Conservation (phyloP, 2,888 invertebrate species). For the Furcula furcula region DNA sequence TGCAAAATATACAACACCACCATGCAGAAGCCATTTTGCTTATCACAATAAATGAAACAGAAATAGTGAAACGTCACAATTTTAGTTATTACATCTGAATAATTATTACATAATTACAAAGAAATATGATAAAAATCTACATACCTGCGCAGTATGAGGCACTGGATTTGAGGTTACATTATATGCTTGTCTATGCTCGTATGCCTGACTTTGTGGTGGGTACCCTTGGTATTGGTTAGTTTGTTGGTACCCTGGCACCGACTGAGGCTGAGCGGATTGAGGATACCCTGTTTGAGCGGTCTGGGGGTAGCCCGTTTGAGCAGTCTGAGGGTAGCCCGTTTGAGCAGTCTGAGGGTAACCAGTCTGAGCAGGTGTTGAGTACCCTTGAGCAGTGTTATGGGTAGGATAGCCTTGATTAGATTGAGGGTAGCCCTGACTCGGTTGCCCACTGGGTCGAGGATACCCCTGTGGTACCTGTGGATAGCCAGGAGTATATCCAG, state of each 20-base stretch:
- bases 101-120: too few species aligned
- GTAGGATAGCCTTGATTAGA: slow-evolving; percentile 43
- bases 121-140: slow-evolving; percentile 32
- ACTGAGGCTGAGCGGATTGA: slow-evolving; percentile 20
- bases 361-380: slow-evolving; percentile 14
- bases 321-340: slow-evolving; percentile 37
- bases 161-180: slow-evolving; percentile 46
- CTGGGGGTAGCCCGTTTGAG: slow-evolving; percentile 39
- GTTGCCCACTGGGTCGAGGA: slow-evolving; percentile 40
- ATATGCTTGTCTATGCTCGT: slow-evolving; percentile 47
- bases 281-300: slow-evolving; percentile 30
- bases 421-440: slow-evolving; percentile 41
- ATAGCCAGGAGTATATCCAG: slow-evolving; percentile 58
- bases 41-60: slow-evolving; percentile 53
- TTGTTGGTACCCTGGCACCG: slow-evolving; percentile 37
- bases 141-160: slow-evolving; percentile 55
- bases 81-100: too few species aligned
- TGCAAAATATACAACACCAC: too few species aligned
- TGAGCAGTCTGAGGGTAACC: slow-evolving; percentile 26
- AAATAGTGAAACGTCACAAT: too few species aligned
- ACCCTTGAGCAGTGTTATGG: slow-evolving; percentile 30
- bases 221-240: slow-evolving; percentile 56
- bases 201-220: slow-evolving; percentile 30
- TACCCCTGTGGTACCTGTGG: slow-evolving; percentile 57
- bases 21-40: slow-evolving; percentile 40